Evolutionary conservation across 2,888 invertebrate species (phyloP), one percentile per base, ranked within the genome.

Genomic region (Drosophila atripex): DNA sequence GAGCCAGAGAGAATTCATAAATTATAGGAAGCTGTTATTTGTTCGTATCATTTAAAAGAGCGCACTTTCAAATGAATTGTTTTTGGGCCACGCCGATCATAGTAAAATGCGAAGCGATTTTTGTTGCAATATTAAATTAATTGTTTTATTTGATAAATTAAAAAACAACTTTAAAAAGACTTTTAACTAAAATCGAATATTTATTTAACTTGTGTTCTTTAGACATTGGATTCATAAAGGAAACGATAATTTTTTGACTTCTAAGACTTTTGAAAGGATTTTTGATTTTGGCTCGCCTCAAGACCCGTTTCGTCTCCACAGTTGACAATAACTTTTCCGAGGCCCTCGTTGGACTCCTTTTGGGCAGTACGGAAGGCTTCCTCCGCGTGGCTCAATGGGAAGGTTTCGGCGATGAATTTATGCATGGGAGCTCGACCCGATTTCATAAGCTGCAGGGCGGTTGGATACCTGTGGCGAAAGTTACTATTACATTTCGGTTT

Each of bases 391-490:
- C 71, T 53, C 79, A 89, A 79, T 18, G 64, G 50, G 46, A 57
- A 86, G 0, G 74, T 72, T 18, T 58, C 61, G 0, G 80, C 77
- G 25, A 90, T 77, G 2, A 90, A 69, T 9, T 77, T 79, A 4
- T 75, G 71, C 72, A 90, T 78, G 0, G 80, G 83, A 3, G 83
- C 82, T 1, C 76, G 75, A 12, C 85, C 86, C 2, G 78, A 73
- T 45, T 76, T 77, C 73, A 90, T 85, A 0, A 90, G 79, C 47
- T 86, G 76, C 1, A 90, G 47, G 6, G 90, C 90, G 11, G 78
- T 76, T 1, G 90, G 88, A 57, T 84, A 90, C 90, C 90, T 89
- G 9, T 3, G 1, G 12, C 2, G 9, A 18, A 9, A 35, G 4
- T 1, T 5, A 3, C 12, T 1, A 2, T 35, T 6, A 35, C n/a